Evolutionary conservation across 1,140 invertebrate genomes (phyloP), one percentile per base, ranked within the genome.

Genomic region (Sesamia nonagrioides): DNA sequence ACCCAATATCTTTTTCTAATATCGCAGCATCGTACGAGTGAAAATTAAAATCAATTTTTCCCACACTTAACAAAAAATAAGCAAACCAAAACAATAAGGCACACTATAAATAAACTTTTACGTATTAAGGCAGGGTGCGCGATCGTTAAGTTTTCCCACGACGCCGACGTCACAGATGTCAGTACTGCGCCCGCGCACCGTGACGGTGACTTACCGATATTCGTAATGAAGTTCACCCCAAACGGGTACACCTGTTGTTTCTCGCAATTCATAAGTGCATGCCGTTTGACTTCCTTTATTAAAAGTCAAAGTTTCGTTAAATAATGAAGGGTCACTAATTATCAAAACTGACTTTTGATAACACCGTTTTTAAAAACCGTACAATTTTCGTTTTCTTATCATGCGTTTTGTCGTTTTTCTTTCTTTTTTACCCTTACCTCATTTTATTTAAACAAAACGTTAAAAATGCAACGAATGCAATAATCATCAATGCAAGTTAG

Each of bases 141-240:
- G 85, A 56, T 80, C 92, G 92, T 94, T 94, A 94, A 89, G 90
- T 92, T 92, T 94, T 94, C 92, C 92, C 92, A 94, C 92, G 92
- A 86, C 82, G 45, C 45, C 56, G 35, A 63, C 60, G 84, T 74
- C 83, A 80, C 92, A 92, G 87, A 92, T 92, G 92, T 86, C 86
- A 88, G 82, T 85, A 77, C 83, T 84, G 90, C 78, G 88, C 83
- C 76, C 88, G 84, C 82, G 73, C 80, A 90, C 83, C 92, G 90
- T 92, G 89, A 92, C 92, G 86, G 92, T 94, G 92, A 87, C 91
- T 92, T 94, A 94, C 92, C 89, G 91, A 93, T 92, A 85, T 50
- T 87, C 88, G 79, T 85, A 88, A 89, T 86, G 81, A 88, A 87
- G 86, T 86, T 79, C 84, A 84, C 86, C 78, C 77, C 78, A 79